Conservation (phyloP, 2,888 invertebrate species). For the Ichneumon xanthorius region DNA sequence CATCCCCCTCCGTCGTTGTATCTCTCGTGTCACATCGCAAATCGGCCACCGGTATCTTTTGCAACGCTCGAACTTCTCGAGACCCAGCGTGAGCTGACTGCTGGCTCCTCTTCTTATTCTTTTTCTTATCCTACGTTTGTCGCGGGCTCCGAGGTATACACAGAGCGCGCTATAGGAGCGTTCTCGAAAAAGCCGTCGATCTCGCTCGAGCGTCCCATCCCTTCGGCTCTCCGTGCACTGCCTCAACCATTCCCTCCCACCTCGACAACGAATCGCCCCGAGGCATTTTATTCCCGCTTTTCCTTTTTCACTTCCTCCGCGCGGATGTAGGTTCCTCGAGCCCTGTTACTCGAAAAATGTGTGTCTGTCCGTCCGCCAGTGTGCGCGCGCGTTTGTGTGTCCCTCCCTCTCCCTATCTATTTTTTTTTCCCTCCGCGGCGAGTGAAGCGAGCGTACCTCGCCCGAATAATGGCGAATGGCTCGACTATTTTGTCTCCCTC, state of each 20-base stretch:
- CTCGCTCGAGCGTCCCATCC: conserved; percentile 33
- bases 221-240: conserved; percentile 15
- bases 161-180: conserved; percentile 10
- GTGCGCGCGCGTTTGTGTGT: background rate
- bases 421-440: conserved; percentile 32
- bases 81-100: conserved; percentile 4
- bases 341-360: conserved; percentile 53
- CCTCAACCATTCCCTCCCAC: conserved; percentile 27
- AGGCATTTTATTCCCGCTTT: conserved; percentile 55
- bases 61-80: conserved; percentile 48
- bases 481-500: conserved; percentile 37
- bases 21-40: conserved; percentile 36
- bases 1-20: conserved; percentile 18
- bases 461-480: conserved; percentile 41
- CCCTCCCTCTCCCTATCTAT: background rate
- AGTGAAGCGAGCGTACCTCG: conserved; percentile 47
- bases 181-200: conserved; percentile 55
- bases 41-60: conserved; percentile 45
- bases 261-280: conserved; percentile 50
- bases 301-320: conserved; percentile 28
- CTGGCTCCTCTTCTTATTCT: conserved; percentile 9
- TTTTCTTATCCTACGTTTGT: conserved; percentile 24
- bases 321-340: conserved; percentile 39
- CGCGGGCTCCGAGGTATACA: conserved; percentile 20
- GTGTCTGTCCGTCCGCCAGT: background rate